Base-by-base conservation (phyloP, 2,113 vertebrate species). In the Heterotilapia buettikoferi region DNA sequence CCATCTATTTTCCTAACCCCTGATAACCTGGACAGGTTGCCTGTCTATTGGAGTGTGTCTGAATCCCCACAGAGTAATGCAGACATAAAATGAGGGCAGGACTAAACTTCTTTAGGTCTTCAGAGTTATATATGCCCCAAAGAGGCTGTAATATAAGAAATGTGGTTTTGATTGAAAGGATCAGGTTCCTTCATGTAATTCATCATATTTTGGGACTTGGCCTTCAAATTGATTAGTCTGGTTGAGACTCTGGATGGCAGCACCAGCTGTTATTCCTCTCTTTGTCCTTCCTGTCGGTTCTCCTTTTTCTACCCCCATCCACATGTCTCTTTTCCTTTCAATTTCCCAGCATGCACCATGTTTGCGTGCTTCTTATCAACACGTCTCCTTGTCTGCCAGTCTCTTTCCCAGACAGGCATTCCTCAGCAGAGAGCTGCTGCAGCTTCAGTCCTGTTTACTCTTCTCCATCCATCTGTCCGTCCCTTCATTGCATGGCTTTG, bases 401-500 rank as follows among this genome's bases (percentile, higher is more conserved):
- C 88, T 87, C 66, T 86, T 85, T 93, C 92, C 92, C 90, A 87
- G 85, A 91, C 89, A 82, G 84, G 82, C 92, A 93, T 93, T 95
- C 91, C 92, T 89, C 61, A 33, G 54, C 90, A 92, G 88, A 91
- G 52, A 85, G 86, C 91, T 80, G 91, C 86, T 4, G 82, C 83
- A 86, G 84, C 91, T 89, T 84, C 88, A 43, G 84, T 43, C 82
- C 83, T 93, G 89, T 92, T 94, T 93, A 90, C 91, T 88, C 90
- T 92, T 43, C 89, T 78, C 82, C 81, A 83, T 92, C 87, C 92
- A 86, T 95, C 91, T 90, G 90, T 93, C 88, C 13, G 24, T 90
- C 90, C 80, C 81, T 83, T 90, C 52, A 50, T 88, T 56, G 85
- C 73, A 83, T 93, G 83, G 91, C 96, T 96, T 96, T 96, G 94